phyloP scores from a whole-genome alignment of 2,888 invertebrate genomes.

The Octodonta nipae region DNA sequence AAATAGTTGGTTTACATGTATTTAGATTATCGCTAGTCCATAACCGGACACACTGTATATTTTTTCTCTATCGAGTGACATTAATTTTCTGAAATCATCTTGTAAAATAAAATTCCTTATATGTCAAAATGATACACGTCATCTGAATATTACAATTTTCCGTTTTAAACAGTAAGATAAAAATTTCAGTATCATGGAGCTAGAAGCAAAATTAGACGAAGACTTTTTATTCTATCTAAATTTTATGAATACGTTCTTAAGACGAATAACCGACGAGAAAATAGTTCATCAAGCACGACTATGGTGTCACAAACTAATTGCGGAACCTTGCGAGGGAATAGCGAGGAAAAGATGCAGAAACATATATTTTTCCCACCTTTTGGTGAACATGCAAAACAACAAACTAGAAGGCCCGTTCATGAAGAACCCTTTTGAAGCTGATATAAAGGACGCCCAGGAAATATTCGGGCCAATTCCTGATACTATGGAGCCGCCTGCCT shows the following conservation, averaged over 20 bases:
- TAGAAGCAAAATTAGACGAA: conserved; percentile 34
- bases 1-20: too few relatives aligned
- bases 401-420: conserved; percentile 31
- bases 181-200: conserved; percentile 24
- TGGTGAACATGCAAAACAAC: conserved; percentile 34
- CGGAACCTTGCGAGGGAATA: conserved; percentile 27
- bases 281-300: conserved; percentile 20
- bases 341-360: conserved; percentile 34
- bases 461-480: conserved; percentile 26
- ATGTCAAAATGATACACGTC: too few relatives aligned
- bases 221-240: conserved; percentile 37
- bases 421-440: conserved; percentile 27
- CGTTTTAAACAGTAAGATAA: too few relatives aligned
- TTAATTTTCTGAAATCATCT: too few relatives aligned
- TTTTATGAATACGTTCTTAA: conserved; percentile 26
- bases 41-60: too few relatives aligned
- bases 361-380: conserved; percentile 34
- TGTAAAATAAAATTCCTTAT: too few relatives aligned
- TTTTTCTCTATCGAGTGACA: too few relatives aligned
- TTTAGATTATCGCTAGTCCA: too few relatives aligned
- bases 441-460: conserved; percentile 28
- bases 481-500: conserved; percentile 23
- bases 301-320: conserved; percentile 35
- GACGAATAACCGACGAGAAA: conserved; percentile 19
- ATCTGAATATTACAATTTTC: too few relatives aligned